These are phyloP conservation scores for Hippocampus guttulatus DNA, from an alignment of 2,113 vertebrate genomes.

Conservation along the genomic window DNA sequence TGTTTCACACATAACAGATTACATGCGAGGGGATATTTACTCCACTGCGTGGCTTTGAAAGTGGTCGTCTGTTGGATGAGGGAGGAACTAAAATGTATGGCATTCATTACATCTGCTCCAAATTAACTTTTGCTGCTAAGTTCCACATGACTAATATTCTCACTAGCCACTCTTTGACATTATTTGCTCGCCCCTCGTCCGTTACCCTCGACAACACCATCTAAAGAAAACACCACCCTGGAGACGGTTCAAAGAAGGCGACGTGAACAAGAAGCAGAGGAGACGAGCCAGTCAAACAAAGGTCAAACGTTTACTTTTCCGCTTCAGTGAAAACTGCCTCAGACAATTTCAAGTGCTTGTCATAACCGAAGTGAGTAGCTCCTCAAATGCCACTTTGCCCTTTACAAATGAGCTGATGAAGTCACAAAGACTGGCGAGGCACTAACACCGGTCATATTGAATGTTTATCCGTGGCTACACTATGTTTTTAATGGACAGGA, in stretches of 20 bases:
- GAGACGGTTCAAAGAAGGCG: constrained; percentile 31
- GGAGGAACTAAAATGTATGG: not conserved
- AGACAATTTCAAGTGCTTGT: constrained; percentile 7
- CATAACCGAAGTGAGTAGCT: not conserved
- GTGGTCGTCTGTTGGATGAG: not conserved
- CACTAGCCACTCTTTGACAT: constrained; percentile 43
- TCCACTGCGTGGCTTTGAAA: constrained; percentile 27
- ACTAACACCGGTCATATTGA: not conserved
- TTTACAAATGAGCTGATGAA: constrained; percentile 29
- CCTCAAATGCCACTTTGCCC: constrained; percentile 23
- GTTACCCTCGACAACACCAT: constrained; percentile 55
- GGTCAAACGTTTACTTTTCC: constrained; percentile 34
- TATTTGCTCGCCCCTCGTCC: constrained; percentile 53
- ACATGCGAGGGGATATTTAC: constrained; percentile 16
- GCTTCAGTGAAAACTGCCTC: not conserved
- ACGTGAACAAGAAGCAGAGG: not conserved
- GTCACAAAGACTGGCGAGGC: constrained; percentile 6
- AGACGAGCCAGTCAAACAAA: constrained; percentile 14
- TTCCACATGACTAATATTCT: constrained; percentile 40
- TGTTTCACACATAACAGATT: constrained; percentile 6
- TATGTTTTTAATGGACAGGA: constrained; percentile 35
- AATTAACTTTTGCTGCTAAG: constrained; percentile 23
- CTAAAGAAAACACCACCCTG: constrained; percentile 10
- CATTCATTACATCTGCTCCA: not conserved
- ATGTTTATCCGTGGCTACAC: constrained; percentile 21